Conservation (phyloP, 2,797 vertebrate genomes). For the Kryptopterus vitreolus region DNA sequence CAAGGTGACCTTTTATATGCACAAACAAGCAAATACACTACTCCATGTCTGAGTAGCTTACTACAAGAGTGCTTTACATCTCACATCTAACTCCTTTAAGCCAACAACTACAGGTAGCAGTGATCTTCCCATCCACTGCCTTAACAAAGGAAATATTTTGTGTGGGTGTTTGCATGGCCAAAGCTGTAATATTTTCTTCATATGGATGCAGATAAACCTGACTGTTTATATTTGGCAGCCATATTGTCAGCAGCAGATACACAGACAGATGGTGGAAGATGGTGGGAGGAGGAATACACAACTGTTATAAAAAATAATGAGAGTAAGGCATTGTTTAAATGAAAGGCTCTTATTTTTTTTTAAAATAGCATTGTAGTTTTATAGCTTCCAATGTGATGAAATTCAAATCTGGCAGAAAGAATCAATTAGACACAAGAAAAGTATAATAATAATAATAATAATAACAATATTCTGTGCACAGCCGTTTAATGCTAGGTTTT, state of each 20-base stretch:
- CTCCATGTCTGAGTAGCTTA: background rate
- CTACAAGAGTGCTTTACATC: background rate
- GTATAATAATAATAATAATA: no score
- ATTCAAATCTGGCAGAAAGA: background rate
- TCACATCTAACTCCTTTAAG: conserved; percentile 19
- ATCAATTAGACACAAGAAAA: background rate
- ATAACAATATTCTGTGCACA: no score
- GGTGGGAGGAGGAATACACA: conserved; percentile 28
- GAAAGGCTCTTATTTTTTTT: no score
- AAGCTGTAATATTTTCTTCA: conserved; percentile 12
- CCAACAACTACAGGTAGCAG: background rate
- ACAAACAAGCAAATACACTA: background rate
- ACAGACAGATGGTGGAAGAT: conserved; percentile 58
- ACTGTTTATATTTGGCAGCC: conserved; percentile 59
- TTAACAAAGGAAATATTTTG: conserved; percentile 21
- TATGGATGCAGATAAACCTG: conserved; percentile 29
- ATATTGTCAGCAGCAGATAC: conserved; percentile 43
- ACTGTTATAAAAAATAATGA: background rate
- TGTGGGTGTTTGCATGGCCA: conserved; percentile 12
- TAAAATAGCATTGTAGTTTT: background rate
- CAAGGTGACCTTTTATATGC: conserved; percentile 66
- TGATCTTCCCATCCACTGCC: background rate
- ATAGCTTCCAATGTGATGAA: background rate
- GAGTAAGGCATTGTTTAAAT: background rate
- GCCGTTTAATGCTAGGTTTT: no score